phyloP scores from a whole-genome alignment of 2,797 vertebrate genomes.

The Acrossocheilus wenchowensis region DNA sequence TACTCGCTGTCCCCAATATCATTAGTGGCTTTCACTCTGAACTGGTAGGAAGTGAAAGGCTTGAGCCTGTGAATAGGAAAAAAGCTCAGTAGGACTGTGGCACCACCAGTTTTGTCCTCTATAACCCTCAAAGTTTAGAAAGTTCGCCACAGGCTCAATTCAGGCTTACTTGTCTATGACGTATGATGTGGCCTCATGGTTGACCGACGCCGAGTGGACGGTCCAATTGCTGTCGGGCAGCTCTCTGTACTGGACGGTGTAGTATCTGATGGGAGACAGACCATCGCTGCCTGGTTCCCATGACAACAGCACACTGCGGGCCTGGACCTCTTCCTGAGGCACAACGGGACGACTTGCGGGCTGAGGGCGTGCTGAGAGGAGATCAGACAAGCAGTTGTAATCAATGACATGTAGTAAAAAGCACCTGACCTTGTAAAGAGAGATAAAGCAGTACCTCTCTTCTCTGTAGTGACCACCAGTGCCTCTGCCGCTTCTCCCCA shows the following conservation, averaged over 20 bases:
- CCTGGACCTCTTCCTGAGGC: conserved; percentile 91
- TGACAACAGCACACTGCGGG: conserved; percentile 88
- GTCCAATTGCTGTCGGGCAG: conserved; percentile 81
- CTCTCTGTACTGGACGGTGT: conserved; percentile 84
- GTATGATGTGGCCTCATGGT: conserved; percentile 80
- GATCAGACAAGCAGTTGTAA: background rate
- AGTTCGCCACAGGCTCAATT: background rate
- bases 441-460: conserved; percentile 83
- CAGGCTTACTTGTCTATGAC: conserved; percentile 79
- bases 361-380: conserved; percentile 86
- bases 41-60: conserved; percentile 86
- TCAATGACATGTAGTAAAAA: background rate
- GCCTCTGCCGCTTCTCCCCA: conserved; percentile 95
- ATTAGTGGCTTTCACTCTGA: conserved; percentile 86
- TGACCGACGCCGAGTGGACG: conserved; percentile 76
- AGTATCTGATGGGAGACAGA: conserved; percentile 86
- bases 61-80: conserved; percentile 74
- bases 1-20: conserved; percentile 90
- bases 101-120: background rate
- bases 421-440: background rate
- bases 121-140: conserved; percentile 3
- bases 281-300: conserved; percentile 89
- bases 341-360: conserved; percentile 90
- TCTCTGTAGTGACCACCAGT: conserved; percentile 95
- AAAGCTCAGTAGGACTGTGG: background rate